Base-by-base conservation (phyloP, 2,113 vertebrate genomes). In the Brachyistius frenatus region DNA sequence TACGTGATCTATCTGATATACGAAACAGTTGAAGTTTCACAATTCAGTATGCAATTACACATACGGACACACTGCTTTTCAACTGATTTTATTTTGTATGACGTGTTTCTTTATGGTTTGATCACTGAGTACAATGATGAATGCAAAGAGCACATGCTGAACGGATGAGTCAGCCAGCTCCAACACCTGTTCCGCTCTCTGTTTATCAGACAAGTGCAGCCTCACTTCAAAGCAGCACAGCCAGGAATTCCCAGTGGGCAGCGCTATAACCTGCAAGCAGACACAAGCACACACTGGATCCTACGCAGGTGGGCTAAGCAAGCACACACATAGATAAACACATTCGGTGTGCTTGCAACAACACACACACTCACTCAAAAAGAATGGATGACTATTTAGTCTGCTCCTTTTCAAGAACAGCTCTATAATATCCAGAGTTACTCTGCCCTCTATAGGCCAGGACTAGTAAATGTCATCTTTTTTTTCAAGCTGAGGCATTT, bases 371-470 rank as follows among this genome's bases (percentile, higher is more conserved):
- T 11, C 41, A 3, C 35, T 54, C 10, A 65, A 41, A 41, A 15
- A 73, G 3, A 44, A 36, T 4, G n/a, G 3, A 62, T n/a, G 14
- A 13, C 30, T 36, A 36, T 15, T n/a, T 54, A 39, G 13, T 5
- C 16, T 13, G 30, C 5, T 44, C n/a, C 15, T 15, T 11, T 7
- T 76, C 16, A 73, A 65, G 50, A n/a, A n/a, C 9, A 13, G 0
- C 33, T 65, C 46, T 0, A 3, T n/a, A 2, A 80, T 81, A 62
- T 66, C 14, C 16, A 71, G 60, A 64, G 49, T 57, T 75, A 73
- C 33, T 64, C 84, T 86, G 89, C 91, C 89, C 83, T 76, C 91
- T 92, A 78, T 65, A 66, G 90, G 90, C 16, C 47, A 80, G 9
- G 3, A 66, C 31, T 3, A 44, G 73, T 44, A 41, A 30, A 0